Evolutionary conservation across 2,888 invertebrate genomes (phyloP), one percentile per base, ranked within the genome.

Genomic region (Synanthedon tipuliformis): DNA sequence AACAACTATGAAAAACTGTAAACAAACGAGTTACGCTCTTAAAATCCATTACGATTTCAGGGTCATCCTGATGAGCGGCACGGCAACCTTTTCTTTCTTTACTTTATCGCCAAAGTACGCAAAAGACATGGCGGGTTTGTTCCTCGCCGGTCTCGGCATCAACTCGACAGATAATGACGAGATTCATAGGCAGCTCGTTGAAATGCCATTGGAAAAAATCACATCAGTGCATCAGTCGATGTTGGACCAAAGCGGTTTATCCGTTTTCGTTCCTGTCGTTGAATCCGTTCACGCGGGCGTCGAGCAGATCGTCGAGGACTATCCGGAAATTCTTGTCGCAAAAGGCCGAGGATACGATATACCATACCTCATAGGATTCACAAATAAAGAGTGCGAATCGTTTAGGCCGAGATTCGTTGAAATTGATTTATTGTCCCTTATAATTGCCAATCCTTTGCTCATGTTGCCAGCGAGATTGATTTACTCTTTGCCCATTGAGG

Each of bases 91-190:
- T 1, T 62, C 68, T 8, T 80, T 78, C 60, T 76, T 63, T 59
- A 79, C 75, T 45, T 53, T 72, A 0, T 77, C 78, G 1, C 81
- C 83, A 3, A 45, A 51, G 1, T 79, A 64, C 57, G 76, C 81
- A 1, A 62, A 77, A 55, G 59, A 59, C 5, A 56, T 73, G 2
- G 64, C 72, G 10, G 63, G 62, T 10, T 48, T 65, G 16, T 69
- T 83, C 55, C 59, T 88, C 65, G 58, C 65, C 54, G 54, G 82
- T 69, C 65, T 92, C 78, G 90, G 71, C 53, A 73, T 84, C 52
- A 77, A 72, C 53, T 58, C 73, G 4, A 72, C 74, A 0, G 72
- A 78, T 50, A 61, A 78, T 1, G 73, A 75, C 1, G 68, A 68
- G 4, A 64, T 78, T 3, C 75, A 83, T 54, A 63, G 64, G 23